Evolutionary conservation across 2,797 vertebrate species (phyloP).

Genomic region (Sandelia bainsii): DNA sequence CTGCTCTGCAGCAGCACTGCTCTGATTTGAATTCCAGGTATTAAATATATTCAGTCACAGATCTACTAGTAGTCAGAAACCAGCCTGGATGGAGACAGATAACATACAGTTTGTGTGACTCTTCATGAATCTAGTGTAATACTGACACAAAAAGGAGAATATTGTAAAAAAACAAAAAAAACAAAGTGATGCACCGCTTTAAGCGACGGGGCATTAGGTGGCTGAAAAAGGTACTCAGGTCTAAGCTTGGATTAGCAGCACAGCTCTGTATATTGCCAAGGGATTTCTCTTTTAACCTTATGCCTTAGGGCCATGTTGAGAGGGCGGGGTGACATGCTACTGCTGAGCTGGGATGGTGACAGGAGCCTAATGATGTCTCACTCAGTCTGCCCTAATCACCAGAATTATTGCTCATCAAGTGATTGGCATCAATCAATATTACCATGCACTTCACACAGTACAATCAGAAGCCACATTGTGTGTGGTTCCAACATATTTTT

Average conservation of each 20-base stretch:
- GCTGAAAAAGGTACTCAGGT: slow-evolving; percentile 73
- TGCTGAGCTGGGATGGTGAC: slow-evolving; percentile 26
- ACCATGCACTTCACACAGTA: no score
- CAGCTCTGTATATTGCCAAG: slow-evolving; percentile 74
- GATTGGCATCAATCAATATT: no score
- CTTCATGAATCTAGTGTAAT: background rate
- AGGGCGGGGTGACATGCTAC: slow-evolving; percentile 17
- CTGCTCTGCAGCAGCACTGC: background rate
- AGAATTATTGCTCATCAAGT: slow-evolving; percentile 31
- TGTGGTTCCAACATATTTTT: background rate
- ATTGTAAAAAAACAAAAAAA: background rate
- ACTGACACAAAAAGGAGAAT: slow-evolving; percentile 27
- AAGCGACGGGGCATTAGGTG: slow-evolving; percentile 74
- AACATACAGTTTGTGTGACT: no score
- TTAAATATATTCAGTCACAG: background rate
- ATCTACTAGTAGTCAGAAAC: background rate
- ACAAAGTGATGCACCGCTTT: slow-evolving; percentile 41
- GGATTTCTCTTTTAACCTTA: slow-evolving; percentile 80
- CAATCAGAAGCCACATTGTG: background rate
- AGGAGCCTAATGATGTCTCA: slow-evolving; percentile 19
- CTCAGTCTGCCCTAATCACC: slow-evolving; percentile 13
- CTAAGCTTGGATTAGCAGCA: slow-evolving; percentile 83
- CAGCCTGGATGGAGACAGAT: background rate
- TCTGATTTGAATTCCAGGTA: background rate
- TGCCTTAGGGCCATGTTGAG: slow-evolving; percentile 41